Conservation (phyloP, 30 jellyfish, hydroid and myxozoan genomes). For the Sanderia malayensis region DNA sequence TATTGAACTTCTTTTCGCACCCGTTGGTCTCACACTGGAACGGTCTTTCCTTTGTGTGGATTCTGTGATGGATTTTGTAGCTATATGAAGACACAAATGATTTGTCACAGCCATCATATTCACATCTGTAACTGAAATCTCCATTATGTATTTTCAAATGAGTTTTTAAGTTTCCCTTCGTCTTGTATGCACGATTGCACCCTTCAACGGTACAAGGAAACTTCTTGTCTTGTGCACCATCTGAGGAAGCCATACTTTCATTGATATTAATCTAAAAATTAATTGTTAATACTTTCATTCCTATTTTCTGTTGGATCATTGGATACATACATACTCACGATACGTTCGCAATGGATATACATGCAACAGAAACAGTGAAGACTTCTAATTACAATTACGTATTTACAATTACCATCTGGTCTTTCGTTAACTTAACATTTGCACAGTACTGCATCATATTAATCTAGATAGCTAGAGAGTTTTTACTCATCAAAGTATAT, state of each 20-base stretch:
- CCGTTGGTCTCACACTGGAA: conserved; percentile 79
- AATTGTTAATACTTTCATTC: no score
- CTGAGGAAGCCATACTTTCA: conserved; percentile 21
- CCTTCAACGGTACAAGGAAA: conserved; percentile 79
- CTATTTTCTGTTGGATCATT: background rate
- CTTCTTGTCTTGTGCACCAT: conserved; percentile 45
- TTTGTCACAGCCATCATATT: conserved; percentile 77
- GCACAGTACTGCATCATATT: background rate
- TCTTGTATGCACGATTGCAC: conserved; percentile 78
- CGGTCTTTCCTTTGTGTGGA: conserved; percentile 89
- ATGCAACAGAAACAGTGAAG: background rate
- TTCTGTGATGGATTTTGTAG: conserved; percentile 80
- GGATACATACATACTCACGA: no score
- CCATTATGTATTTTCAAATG: conserved; percentile 83
- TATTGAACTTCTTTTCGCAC: conserved; percentile 77
- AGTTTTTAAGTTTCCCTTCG: conserved; percentile 86
- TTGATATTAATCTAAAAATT: no score
- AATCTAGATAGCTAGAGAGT: no score
- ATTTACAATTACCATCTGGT: background rate
- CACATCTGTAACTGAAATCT: conserved; percentile 78
- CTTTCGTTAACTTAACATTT: background rate
- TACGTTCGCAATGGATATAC: background rate
- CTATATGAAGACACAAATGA: conserved; percentile 90
- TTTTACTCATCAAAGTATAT: no score
- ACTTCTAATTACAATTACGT: background rate